Evolutionary conservation across 2,113 vertebrate genomes (phyloP).

Genomic region (Anser cygnoides): DNA sequence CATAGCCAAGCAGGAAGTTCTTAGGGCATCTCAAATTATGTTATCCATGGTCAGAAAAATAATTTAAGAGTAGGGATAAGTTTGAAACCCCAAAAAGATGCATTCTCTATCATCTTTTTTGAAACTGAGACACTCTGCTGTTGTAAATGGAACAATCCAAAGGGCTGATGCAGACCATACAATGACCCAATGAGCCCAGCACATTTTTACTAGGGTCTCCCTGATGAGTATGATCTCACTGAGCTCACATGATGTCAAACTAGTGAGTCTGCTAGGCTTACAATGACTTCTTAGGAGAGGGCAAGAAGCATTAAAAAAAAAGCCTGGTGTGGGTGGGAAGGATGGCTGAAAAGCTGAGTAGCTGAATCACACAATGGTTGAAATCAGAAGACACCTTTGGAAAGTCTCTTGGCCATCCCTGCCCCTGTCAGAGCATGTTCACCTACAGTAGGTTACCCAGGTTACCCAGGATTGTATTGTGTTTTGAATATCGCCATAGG

Average conservation of each 20-base stretch:
- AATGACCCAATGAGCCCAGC: neutral
- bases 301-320: rapidly evolving
- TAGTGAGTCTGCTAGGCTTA: neutral
- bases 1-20: neutral
- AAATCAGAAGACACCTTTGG: neutral
- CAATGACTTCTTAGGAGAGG: neutral
- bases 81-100: neutral
- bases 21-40: neutral
- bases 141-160: neutral
- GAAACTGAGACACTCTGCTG: neutral
- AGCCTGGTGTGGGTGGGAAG: neutral
- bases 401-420: neutral
- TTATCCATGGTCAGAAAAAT: neutral
- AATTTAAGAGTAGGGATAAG: neutral
- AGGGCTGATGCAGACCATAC: neutral
- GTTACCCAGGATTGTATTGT: neutral
- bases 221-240: neutral
- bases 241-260: neutral
- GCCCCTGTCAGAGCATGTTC: neutral
- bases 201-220: neutral
- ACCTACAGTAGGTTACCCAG: neutral
- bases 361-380: neutral
- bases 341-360: neutral
- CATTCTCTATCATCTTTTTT: neutral
- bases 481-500: neutral